Percentiles rank a stretch among this genome's conserved stretches.
Evolutionary conservation across 2,113 vertebrate genomes (phyloP).

Genomic region (Ptychochromis oligacanthus): DNA sequence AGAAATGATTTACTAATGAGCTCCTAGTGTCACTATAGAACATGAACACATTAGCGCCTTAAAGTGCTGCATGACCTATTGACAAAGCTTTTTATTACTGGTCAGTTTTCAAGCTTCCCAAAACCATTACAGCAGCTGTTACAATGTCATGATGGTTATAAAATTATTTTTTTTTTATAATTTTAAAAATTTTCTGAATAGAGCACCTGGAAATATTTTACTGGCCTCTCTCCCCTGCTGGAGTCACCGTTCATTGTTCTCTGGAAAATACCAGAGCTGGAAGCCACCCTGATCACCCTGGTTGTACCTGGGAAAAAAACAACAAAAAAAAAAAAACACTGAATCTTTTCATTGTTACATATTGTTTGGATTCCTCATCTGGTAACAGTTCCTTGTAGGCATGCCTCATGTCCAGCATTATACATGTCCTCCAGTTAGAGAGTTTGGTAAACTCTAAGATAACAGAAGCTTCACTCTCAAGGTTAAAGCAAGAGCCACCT

Average conservation of each 20-base stretch:
- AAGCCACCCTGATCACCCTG: neutral
- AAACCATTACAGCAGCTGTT: neutral
- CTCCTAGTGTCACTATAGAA: neutral
- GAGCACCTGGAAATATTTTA: neutral
- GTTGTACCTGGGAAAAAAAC: neutral
- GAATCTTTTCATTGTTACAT: constrained; percentile 14
- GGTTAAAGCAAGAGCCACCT: neutral
- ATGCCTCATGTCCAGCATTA: constrained; percentile 15
- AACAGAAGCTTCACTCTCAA: neutral
- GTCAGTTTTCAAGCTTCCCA: neutral
- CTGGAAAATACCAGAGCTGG: constrained; percentile 4
- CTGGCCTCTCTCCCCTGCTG: neutral
- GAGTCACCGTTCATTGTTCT: neutral
- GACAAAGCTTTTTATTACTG: neutral
- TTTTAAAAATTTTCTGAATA: neutral
- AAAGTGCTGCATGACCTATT: neutral
- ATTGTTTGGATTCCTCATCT: neutral
- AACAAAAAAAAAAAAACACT: constrained; percentile 1
- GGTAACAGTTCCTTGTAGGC: neutral
- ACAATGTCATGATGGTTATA: neutral
- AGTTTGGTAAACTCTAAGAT: neutral
- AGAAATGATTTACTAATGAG: neutral
- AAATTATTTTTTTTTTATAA: no score
- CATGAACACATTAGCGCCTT: constrained; percentile 7
- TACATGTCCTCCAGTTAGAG: neutral